These are phyloP conservation scores for Digitonthophagus gazella DNA, from an alignment of 2,888 invertebrate genomes.

Conservation along the genomic window DNA sequence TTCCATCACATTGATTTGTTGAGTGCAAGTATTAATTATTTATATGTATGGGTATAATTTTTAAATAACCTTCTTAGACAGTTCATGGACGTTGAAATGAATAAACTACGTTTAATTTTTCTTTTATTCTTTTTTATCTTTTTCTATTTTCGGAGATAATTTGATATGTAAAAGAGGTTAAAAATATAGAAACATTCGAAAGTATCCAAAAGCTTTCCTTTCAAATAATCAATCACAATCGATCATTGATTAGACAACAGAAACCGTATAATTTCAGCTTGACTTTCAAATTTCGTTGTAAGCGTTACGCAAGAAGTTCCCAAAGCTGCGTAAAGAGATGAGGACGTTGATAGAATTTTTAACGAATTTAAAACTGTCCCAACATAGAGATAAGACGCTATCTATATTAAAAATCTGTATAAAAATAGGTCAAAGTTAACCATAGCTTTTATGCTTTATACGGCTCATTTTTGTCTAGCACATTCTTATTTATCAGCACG, in stretches of 20 bases:
- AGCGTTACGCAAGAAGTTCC: background rate
- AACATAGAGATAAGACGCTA: background rate
- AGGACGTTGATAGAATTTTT: background rate
- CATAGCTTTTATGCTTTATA: no score
- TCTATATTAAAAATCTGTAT: background rate
- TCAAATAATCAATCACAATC: background rate
- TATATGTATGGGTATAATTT: no score
- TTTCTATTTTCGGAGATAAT: no score
- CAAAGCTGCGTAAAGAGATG: background rate
- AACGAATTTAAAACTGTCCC: background rate
- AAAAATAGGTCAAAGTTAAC: background rate
- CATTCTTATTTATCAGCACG: background rate
- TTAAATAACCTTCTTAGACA: no score
- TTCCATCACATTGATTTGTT: no score
- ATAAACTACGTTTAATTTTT: no score
- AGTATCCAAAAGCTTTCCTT: background rate
- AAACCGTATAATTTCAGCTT: background rate
- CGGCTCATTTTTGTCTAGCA: background rate
- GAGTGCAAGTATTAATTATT: no score
- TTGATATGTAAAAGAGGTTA: background rate
- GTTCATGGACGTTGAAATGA: no score
- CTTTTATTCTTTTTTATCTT: no score
- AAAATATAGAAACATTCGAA: background rate
- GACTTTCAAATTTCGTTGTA: background rate
- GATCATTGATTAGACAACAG: background rate